Evolutionary conservation across 2,113 vertebrate species (phyloP), one percentile per base, ranked within the genome.

Genomic region (Scomber scombrus): DNA sequence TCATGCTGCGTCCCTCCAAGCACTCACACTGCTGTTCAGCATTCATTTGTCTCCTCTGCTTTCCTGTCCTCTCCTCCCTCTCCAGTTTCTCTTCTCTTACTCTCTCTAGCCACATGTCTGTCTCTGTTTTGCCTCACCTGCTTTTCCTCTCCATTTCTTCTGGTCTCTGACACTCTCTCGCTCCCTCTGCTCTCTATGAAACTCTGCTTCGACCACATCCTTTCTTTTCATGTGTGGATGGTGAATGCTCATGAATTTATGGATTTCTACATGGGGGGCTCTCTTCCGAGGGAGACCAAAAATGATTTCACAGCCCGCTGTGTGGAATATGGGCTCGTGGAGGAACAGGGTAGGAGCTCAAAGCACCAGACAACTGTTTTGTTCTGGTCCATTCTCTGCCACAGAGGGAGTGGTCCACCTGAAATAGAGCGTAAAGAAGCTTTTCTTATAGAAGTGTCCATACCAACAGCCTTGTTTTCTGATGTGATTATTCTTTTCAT

Each of bases 231-330:
- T 91, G 83, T 86, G 68, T 82, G 85, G 85, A 89, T 85, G 80
- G 86, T 82, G 81, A 78, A 93, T 86, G 67, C 88, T 94, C 91
- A 92, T 94, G 92, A 91, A 93, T 94, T 93, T 94, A 93, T 94
- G 91, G 90, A 94, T 93, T 89, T 91, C 85, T 84, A 81, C 89
- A 91, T 88, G 81, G 85, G 85, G 84, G 87, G 80, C 71, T 85
- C 64, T 78, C 49, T 91, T 94, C 88, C 50, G 79, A 88, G 85
- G 85, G 81, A 87, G 88, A 89, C 87, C 86, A 92, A 91, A 91
- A 93, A 94, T 93, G 81, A 94, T 93, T 91, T 88, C 86, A 87
- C 85, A 90, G 86, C 89, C 88, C 51, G 81, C 92, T 88, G 85
- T 87, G 90, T 92, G 87, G 90, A 88, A 90, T 90, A 92, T 88